A percentile compares a stretch with the other conserved stretches of the same genome.
Evolutionary conservation across 1,140 invertebrate genomes (phyloP).

Genomic region (Pachypsylla venusta): DNA sequence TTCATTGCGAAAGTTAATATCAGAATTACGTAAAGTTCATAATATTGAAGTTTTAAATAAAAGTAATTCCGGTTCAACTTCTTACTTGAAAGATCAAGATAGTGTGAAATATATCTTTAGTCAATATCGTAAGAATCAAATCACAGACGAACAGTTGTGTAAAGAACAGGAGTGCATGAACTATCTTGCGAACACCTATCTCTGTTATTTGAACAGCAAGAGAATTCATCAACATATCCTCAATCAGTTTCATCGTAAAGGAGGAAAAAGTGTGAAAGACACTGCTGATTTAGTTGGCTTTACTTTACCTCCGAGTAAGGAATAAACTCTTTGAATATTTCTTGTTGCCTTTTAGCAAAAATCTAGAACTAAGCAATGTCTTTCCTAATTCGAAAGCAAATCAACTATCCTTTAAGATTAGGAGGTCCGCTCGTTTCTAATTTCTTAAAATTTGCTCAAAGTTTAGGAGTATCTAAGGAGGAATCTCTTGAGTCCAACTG

Average conservation of each 20-base stretch:
- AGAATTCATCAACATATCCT: constrained; percentile 52
- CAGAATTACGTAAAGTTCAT: constrained; percentile 2
- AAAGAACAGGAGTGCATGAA: constrained; percentile 62
- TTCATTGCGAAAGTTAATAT: background rate
- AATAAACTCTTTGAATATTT: too few species aligned
- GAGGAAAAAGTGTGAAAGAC: constrained; percentile 54
- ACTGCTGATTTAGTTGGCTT: constrained; percentile 71
- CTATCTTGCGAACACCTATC: constrained; percentile 51
- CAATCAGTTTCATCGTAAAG: constrained; percentile 51
- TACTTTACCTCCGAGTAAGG: constrained; percentile 45
- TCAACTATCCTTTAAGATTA: too few species aligned
- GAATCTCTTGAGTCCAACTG: background rate
- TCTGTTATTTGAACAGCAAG: constrained; percentile 51
- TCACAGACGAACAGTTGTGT: constrained; percentile 62
- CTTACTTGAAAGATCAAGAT: constrained; percentile 39
- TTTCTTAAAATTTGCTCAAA: too few species aligned
- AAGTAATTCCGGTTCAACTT: constrained; percentile 31
- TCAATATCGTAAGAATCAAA: constrained; percentile 53
- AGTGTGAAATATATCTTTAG: constrained; percentile 47
- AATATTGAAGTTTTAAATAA: background rate
- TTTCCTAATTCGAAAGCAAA: too few species aligned
- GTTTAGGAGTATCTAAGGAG: too few species aligned
- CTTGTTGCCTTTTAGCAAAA: too few species aligned
- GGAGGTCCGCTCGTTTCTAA: too few species aligned
- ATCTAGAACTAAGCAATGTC: too few species aligned